phyloP scores from a whole-genome alignment of 2,113 vertebrate genomes.

The Oreochromis spilurus region DNA sequence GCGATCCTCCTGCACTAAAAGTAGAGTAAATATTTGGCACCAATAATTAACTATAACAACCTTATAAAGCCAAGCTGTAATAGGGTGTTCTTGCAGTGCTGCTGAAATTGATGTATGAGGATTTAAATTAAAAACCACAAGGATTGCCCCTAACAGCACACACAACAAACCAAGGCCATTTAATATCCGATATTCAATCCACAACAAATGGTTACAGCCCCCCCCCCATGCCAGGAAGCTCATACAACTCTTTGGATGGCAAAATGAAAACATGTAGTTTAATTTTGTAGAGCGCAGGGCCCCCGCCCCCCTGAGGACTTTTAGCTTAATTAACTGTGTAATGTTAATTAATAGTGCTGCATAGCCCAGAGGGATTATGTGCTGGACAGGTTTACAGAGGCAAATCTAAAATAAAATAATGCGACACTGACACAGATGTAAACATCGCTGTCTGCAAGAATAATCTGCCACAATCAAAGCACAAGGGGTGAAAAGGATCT shows the following conservation, averaged over 20 bases:
- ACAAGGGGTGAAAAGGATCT: background rate
- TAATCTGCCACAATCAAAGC: background rate
- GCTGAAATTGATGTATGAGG: background rate
- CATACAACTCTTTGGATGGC: background rate
- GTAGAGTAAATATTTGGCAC: background rate
- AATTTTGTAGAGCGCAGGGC: background rate
- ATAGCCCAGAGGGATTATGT: background rate
- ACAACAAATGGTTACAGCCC: background rate
- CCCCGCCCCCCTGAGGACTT: background rate
- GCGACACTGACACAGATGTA: background rate
- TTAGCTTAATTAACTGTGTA: slow-evolving; percentile 38
- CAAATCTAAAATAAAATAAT: background rate
- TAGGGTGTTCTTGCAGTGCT: background rate
- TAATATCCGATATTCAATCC: background rate
- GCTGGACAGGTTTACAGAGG: background rate
- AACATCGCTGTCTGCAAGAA: background rate
- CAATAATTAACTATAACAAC: background rate
- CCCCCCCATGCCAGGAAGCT: background rate
- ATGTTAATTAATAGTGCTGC: slow-evolving; percentile 40
- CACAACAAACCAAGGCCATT: background rate
- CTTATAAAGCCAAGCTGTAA: background rate
- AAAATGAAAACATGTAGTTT: background rate
- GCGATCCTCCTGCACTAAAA: background rate
- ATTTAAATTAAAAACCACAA: background rate
- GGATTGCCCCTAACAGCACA: background rate